Conservation (phyloP, 2,888 invertebrate species). For the Ormyrus rosae region DNA sequence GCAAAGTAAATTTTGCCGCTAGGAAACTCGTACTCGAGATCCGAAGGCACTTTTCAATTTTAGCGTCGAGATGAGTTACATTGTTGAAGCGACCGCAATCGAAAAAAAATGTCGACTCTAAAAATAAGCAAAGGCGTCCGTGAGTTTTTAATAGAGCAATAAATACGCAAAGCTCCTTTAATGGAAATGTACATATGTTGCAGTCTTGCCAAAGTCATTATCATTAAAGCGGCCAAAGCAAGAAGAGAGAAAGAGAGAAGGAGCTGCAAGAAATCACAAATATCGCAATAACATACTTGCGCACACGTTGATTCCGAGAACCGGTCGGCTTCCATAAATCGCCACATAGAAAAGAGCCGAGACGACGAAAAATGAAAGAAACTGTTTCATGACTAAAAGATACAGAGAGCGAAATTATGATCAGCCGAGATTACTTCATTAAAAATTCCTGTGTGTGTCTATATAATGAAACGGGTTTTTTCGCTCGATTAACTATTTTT, state of each 20-base stretch:
- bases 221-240: conserved; percentile 45
- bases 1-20: too few species aligned
- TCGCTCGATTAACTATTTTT: neutral
- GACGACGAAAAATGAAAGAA: conserved; percentile 49
- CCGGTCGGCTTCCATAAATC: conserved; percentile 55
- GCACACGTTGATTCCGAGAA: conserved; percentile 50
- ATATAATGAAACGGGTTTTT: neutral
- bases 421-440: neutral
- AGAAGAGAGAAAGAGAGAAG: conserved; percentile 5
- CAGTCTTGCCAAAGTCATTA: conserved; percentile 51
- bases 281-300: conserved; percentile 53
- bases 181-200: conserved; percentile 35
- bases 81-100: too few species aligned
- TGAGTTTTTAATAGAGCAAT: conserved; percentile 38
- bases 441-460: conserved; percentile 7
- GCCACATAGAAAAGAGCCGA: conserved; percentile 14
- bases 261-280: conserved; percentile 54
- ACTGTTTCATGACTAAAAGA: conserved; percentile 42
- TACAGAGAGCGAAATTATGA: conserved; percentile 16
- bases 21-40: too few species aligned
- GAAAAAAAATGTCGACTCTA: neutral
- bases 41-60: too few species aligned
- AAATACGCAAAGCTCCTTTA: conserved; percentile 41
- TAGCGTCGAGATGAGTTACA: too few species aligned
- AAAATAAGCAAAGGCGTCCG: conserved; percentile 17